Evolutionary conservation across 2,113 vertebrate genomes (phyloP).

Genomic region (Cyprinodon brontotheroides): DNA sequence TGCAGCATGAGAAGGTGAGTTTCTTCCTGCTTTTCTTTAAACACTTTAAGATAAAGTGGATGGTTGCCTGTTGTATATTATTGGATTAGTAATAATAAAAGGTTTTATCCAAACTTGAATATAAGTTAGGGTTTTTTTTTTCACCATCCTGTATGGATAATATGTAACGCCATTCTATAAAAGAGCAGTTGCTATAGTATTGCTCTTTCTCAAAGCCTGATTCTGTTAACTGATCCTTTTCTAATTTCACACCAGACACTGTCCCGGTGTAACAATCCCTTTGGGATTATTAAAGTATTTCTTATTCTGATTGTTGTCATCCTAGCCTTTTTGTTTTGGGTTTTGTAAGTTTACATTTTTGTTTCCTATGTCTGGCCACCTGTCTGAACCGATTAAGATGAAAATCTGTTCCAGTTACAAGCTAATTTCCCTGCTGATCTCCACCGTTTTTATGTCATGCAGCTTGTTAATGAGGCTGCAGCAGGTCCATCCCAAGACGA

Average conservation of each 20-base stretch:
- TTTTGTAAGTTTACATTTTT: no score
- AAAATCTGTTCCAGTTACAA: not conserved
- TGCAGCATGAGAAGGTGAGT: conserved; percentile 87
- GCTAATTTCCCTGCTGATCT: not conserved
- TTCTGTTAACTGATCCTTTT: no score
- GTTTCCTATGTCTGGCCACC: no score
- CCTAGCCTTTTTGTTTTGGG: no score
- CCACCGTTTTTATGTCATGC: not conserved
- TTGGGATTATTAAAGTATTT: no score
- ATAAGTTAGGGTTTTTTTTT: not conserved
- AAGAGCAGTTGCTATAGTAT: not conserved
- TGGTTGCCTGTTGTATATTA: not conserved
- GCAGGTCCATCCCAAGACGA: conserved; percentile 84
- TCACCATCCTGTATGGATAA: no score
- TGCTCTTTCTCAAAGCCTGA: not conserved
- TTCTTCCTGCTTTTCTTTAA: not conserved
- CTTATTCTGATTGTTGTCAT: no score
- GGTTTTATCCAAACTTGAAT: not conserved
- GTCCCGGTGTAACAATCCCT: no score
- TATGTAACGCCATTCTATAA: not conserved
- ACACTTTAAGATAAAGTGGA: not conserved
- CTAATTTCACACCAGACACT: no score
- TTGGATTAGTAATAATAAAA: not conserved
- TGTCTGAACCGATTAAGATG: no score
- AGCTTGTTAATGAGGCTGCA: conserved; percentile 86